phyloP scores from a whole-genome alignment of 2,113 vertebrate genomes.

The Narcine bancroftii region DNA sequence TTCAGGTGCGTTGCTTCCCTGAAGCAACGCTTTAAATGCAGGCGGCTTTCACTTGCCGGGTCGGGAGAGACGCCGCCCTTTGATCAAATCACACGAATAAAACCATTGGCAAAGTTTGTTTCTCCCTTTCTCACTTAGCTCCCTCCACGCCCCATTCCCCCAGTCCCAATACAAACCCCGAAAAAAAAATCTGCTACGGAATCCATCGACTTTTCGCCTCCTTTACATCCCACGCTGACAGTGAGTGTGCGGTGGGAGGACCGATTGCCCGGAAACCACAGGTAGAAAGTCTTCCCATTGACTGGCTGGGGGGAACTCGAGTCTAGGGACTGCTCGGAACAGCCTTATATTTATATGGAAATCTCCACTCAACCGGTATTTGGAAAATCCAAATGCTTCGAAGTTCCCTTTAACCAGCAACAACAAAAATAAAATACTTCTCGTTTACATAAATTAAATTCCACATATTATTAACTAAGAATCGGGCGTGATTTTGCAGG shows the following conservation, averaged over 20 bases:
- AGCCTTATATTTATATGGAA: not conserved
- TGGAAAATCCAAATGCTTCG: not conserved
- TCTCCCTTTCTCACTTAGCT: not conserved
- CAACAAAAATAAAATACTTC: not conserved
- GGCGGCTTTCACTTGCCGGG: not conserved
- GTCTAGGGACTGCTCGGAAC: not conserved
- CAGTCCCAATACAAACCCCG: too few species aligned
- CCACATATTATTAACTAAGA: not conserved
- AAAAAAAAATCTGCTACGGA: too few species aligned
- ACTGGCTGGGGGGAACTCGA: not conserved
- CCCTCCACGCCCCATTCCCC: too few species aligned
- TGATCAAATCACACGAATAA: not conserved
- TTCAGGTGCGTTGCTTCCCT: not conserved
- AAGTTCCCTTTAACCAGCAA: not conserved
- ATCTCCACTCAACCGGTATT: not conserved
- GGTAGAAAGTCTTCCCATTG: not conserved
- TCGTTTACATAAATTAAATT: slow-evolving; percentile 1
- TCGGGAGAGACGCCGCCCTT: not conserved
- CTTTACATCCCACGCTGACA: not conserved
- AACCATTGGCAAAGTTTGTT: not conserved
- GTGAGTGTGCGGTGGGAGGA: not conserved
- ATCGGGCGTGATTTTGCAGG: not conserved
- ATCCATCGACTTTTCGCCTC: not conserved
- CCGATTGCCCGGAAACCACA: not conserved
- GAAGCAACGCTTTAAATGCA: too few species aligned